These are phyloP conservation scores for Sanderia malayensis DNA, from an alignment of 30 jellyfish, hydroid and myxozoan genomes.

Conservation along the genomic window DNA sequence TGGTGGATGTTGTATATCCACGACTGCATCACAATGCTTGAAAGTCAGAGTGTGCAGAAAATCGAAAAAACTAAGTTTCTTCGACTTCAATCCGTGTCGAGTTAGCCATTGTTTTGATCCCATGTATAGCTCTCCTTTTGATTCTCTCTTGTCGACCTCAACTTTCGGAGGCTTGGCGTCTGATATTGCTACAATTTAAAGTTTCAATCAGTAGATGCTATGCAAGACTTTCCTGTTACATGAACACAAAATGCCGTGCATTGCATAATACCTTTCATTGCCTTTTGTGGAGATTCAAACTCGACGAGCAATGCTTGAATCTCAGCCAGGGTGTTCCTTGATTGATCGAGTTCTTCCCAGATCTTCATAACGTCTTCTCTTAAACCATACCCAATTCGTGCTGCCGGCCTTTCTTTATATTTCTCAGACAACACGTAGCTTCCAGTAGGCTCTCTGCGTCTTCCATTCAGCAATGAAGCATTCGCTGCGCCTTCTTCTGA, in stretches of 20 bases:
- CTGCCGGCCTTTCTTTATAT: not conserved
- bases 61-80: conserved; percentile 55
- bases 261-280: conserved; percentile 66
- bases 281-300: conserved; percentile 58
- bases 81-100: conserved; percentile 73
- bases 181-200: conserved; percentile 28
- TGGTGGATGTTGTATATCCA: conserved; percentile 64
- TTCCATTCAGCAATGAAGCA: conserved; percentile 1
- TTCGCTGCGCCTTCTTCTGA: conserved; percentile 7
- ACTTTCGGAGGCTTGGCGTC: conserved; percentile 37
- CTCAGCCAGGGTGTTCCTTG: conserved; percentile 72
- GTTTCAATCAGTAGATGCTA: not conserved
- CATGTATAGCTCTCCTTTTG: conserved; percentile 71
- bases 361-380: conserved; percentile 80
- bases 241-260: no score
- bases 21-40: conserved; percentile 88
- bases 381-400: conserved; percentile 52
- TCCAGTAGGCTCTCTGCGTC: conserved; percentile 1
- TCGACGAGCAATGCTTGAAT: conserved; percentile 78
- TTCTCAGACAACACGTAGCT: not conserved
- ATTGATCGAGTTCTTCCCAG: conserved; percentile 88
- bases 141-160: conserved; percentile 19
- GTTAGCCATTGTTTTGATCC: conserved; percentile 90
- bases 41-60: conserved; percentile 69
- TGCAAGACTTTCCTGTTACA: no score